phyloP scores from a whole-genome alignment of 2,888 invertebrate species.

The Conistra vaccinii region DNA sequence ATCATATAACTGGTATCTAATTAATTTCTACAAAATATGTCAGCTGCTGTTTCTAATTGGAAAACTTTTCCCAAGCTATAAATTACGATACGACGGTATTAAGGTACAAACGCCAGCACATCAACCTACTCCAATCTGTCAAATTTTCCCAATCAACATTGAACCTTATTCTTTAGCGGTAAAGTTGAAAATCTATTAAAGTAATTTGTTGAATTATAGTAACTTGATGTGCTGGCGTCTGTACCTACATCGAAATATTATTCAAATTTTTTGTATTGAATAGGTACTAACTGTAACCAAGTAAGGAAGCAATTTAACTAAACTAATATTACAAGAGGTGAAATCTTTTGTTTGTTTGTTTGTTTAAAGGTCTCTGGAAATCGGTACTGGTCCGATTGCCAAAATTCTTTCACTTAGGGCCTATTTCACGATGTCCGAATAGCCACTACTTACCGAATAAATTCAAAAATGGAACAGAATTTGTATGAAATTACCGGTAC shows the following conservation, averaged over 20 bases:
- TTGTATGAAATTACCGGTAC: too few species aligned
- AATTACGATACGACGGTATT: neutral
- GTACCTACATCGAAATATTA: neutral
- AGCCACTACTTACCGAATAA: too few species aligned
- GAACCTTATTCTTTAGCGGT: too few species aligned
- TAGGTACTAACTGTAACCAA: neutral
- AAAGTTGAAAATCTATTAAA: too few species aligned
- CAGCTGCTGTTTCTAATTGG: neutral
- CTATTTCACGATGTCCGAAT: too few species aligned
- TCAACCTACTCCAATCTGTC: too few species aligned
- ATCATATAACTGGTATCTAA: neutral
- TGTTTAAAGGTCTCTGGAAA: neutral
- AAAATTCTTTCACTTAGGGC: neutral
- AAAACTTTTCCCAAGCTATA: neutral
- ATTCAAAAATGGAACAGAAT: too few species aligned
- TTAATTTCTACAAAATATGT: neutral
- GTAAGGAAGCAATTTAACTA: neutral
- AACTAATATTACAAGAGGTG: neutral
- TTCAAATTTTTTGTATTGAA: neutral
- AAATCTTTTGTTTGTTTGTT: neutral
- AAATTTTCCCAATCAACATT: too few species aligned
- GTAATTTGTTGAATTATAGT: too few species aligned
- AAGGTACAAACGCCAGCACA: too few species aligned
- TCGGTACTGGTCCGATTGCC: neutral
- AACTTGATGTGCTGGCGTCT: too few species aligned